A percentile compares a stretch with the other conserved stretches of the same genome.
phyloP scores from a whole-genome alignment of 1,140 invertebrate genomes.

The Phocides pigmalion region DNA sequence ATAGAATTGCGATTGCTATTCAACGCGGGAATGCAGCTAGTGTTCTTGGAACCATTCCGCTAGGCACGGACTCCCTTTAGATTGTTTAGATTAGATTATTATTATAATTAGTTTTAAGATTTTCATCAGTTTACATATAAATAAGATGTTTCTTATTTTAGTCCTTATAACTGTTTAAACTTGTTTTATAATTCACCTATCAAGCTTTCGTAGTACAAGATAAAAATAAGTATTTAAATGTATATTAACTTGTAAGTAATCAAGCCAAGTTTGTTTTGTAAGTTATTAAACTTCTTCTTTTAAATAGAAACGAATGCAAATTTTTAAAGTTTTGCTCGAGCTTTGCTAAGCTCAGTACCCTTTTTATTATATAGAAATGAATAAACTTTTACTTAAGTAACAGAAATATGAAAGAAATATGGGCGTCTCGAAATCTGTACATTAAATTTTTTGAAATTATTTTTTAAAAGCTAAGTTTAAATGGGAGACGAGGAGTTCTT shows the following conservation, averaged over 20 bases:
- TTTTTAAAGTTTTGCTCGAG: constrained; percentile 5
- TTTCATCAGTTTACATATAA: too few species aligned
- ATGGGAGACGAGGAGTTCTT: background rate
- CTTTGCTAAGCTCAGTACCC: constrained; percentile 10
- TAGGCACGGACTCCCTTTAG: too few species aligned
- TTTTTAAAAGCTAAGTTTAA: constrained; percentile 12
- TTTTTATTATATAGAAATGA: constrained; percentile 12
- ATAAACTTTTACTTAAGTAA: constrained; percentile 9
- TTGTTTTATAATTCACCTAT: too few species aligned
- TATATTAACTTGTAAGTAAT: background rate
- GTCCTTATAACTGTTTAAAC: too few species aligned
- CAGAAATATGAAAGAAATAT: constrained; percentile 5
- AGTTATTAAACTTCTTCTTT: constrained; percentile 11
- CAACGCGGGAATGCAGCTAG: too few species aligned
- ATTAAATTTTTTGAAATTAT: constrained; percentile 4
- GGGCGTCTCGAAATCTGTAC: background rate
- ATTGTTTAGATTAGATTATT: too few species aligned
- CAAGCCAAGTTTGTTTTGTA: background rate
- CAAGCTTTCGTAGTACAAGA: too few species aligned
- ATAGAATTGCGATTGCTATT: too few species aligned
- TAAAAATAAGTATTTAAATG: background rate
- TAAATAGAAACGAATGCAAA: constrained; percentile 15
- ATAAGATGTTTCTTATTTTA: too few species aligned
- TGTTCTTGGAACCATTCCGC: too few species aligned
- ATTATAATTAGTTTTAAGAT: too few species aligned